Conservation (phyloP, 2,113 vertebrate genomes). For the Aspiorhynchus laticeps region DNA sequence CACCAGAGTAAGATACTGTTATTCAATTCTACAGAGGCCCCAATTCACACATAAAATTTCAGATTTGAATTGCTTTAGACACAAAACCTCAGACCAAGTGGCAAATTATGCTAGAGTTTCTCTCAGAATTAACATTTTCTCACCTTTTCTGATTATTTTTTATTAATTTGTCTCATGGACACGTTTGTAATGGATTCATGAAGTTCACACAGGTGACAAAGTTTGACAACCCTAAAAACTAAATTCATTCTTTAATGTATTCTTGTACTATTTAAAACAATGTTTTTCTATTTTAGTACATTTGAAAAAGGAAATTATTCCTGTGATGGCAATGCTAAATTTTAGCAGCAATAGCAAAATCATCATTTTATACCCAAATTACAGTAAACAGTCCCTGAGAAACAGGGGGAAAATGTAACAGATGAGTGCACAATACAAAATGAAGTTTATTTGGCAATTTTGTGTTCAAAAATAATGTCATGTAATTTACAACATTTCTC, state of each 20-base stretch:
- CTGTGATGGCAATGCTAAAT: neutral
- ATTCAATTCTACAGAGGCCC: neutral
- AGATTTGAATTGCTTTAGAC: neutral
- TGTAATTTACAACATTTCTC: neutral
- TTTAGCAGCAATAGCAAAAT: neutral
- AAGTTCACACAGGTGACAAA: neutral
- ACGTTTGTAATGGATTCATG: neutral
- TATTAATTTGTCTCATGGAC: neutral
- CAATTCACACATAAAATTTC: neutral
- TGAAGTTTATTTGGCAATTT: conserved; percentile 12
- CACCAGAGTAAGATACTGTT: neutral
- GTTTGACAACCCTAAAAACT: no score
- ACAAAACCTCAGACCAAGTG: neutral
- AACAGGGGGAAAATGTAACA: no score
- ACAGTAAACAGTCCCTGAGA: neutral
- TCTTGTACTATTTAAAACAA: neutral
- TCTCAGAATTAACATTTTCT: neutral
- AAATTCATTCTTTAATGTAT: no score
- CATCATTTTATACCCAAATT: neutral
- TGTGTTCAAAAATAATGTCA: conserved; percentile 15
- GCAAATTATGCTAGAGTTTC: neutral
- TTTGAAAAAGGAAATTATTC: neutral
- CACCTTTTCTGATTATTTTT: neutral
- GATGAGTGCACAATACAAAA: no score
- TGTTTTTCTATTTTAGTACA: neutral